phyloP scores from a whole-genome alignment of 1,140 invertebrate species.

The Subanguina moxae region DNA sequence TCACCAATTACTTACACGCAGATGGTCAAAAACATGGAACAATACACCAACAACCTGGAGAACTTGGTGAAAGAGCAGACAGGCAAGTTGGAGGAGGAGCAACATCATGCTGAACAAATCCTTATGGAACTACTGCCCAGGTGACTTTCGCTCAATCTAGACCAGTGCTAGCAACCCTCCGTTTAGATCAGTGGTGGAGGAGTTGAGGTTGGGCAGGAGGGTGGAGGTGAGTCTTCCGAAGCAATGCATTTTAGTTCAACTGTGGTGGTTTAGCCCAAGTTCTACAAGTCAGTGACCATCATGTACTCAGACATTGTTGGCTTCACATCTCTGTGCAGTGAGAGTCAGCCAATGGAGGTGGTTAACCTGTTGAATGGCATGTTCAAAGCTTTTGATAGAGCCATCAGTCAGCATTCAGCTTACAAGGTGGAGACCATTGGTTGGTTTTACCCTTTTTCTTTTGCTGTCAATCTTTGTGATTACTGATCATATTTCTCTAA shows the following conservation, averaged over 20 bases:
- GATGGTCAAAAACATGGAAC: constrained; percentile 52
- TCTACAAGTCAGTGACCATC: constrained; percentile 47
- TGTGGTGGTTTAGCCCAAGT: constrained; percentile 27
- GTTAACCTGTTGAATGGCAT: constrained; percentile 45
- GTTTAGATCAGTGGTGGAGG: constrained; percentile 45
- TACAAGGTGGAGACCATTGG: constrained; percentile 51
- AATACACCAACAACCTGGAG: constrained; percentile 42
- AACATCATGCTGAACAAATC: constrained; percentile 43
- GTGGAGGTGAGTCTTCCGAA: constrained; percentile 26
- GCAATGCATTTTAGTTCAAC: too few relatives aligned
- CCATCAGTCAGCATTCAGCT: constrained; percentile 38
- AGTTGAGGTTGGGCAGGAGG: constrained; percentile 36
- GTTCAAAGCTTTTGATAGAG: constrained; percentile 45
- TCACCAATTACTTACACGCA: constrained; percentile 7
- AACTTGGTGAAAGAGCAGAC: constrained; percentile 44
- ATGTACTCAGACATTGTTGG: constrained; percentile 51
- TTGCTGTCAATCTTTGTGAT: too few relatives aligned
- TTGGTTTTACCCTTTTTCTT: neutral
- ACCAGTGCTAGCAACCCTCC: neutral
- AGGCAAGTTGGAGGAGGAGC: constrained; percentile 45
- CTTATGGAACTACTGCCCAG: constrained; percentile 43
- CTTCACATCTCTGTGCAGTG: constrained; percentile 49
- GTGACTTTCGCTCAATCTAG: constrained; percentile 20
- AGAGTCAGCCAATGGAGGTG: constrained; percentile 47
- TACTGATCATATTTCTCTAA: too few relatives aligned